Percentiles rank a stretch among this genome's conserved stretches.
Conservation (phyloP, 2,797 vertebrate genomes). For the Nyctibius grandis region DNA sequence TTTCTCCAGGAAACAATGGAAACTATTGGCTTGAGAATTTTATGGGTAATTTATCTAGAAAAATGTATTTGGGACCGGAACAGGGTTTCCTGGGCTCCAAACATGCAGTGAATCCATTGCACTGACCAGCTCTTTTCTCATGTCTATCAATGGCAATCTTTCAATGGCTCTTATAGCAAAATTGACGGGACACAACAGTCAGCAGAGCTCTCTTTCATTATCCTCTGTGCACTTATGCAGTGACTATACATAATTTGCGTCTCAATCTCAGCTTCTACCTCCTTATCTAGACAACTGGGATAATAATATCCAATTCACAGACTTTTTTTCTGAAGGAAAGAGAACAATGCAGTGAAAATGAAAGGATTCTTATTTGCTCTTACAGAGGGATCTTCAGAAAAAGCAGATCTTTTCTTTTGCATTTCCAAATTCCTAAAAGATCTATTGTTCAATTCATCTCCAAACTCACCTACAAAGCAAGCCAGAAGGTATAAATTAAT, state of each 20-base stretch:
- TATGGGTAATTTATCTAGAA: background rate
- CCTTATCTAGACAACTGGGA: background rate
- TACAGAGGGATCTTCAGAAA: background rate
- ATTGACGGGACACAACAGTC: background rate
- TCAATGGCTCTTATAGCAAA: background rate
- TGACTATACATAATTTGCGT: background rate
- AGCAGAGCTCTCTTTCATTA: background rate
- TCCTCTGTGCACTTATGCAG: background rate
- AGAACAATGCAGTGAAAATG: slow-evolving; percentile 5
- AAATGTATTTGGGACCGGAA: background rate
- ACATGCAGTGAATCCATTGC: background rate
- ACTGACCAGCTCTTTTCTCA: background rate
- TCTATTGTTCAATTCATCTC: background rate
- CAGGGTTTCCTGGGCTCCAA: background rate
- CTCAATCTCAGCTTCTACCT: background rate
- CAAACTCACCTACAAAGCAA: background rate
- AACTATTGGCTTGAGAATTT: background rate
- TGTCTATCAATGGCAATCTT: background rate
- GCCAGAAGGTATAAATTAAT: background rate
- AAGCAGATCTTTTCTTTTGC: background rate
- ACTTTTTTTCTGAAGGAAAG: background rate
- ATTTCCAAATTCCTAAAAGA: background rate
- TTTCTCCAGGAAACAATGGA: background rate
- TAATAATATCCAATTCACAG: slow-evolving; percentile 1
- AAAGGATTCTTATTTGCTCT: background rate